These are phyloP conservation scores for Trinectes maculatus DNA, from an alignment of 2,113 vertebrate genomes.

Conservation along the genomic window DNA sequence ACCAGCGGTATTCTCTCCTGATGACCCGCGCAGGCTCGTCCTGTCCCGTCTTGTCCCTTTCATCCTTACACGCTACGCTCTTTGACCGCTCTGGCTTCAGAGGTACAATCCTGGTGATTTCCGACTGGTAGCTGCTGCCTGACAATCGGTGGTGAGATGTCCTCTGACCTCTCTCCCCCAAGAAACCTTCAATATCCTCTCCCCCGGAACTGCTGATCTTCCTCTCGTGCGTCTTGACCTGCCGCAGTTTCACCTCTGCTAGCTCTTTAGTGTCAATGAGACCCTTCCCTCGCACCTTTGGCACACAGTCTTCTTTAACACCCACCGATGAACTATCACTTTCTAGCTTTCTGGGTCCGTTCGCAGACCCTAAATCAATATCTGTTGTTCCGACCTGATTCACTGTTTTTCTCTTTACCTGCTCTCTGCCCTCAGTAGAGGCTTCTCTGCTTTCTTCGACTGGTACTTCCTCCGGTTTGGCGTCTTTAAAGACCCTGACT, in stretches of 20 bases:
- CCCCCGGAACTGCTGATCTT: slow-evolving; percentile 69
- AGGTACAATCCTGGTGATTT: slow-evolving; percentile 83
- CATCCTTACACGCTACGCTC: slow-evolving; percentile 75
- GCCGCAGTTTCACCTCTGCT: slow-evolving; percentile 74
- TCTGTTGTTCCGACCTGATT: slow-evolving; percentile 38
- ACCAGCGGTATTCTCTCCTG: slow-evolving; percentile 79
- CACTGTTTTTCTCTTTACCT: slow-evolving; percentile 46
- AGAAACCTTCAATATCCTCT: slow-evolving; percentile 66
- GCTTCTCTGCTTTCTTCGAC: slow-evolving; percentile 36
- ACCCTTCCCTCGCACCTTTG: slow-evolving; percentile 62
- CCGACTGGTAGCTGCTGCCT: slow-evolving; percentile 69
- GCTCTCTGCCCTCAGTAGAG: slow-evolving; percentile 37
- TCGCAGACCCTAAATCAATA: slow-evolving; percentile 58
- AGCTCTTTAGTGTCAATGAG: slow-evolving; percentile 72
- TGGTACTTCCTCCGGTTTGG: slow-evolving; percentile 46
- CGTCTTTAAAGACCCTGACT: slow-evolving; percentile 41
- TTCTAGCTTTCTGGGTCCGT: slow-evolving; percentile 69
- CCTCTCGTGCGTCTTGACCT: slow-evolving; percentile 74
- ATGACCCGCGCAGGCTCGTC: slow-evolving; percentile 52
- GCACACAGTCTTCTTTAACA: slow-evolving; percentile 56
- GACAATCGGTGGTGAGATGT: slow-evolving; percentile 70
- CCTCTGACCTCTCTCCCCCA: slow-evolving; percentile 69
- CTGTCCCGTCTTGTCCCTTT: slow-evolving; percentile 64
- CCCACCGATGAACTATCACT: slow-evolving; percentile 35
- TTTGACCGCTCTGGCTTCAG: slow-evolving; percentile 82